Evolutionary conservation across 2,888 invertebrate species (phyloP).

Genomic region (Drosophila gaucha): DNA sequence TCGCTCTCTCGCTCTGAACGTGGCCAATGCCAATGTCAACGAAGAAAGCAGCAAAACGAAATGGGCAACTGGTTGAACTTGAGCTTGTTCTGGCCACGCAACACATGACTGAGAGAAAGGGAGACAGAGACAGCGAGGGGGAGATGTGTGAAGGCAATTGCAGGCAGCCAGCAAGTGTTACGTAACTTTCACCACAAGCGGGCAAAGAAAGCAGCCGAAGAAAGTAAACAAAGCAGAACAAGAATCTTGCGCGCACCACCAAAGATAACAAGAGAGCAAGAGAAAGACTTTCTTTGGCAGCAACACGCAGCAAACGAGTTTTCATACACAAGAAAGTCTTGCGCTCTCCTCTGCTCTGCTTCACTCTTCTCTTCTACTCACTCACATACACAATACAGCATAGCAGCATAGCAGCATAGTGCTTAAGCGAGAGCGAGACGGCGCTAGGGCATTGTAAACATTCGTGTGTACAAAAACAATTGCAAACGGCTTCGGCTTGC

Average conservation of each 20-base stretch:
- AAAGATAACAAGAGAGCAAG: constrained; percentile 7
- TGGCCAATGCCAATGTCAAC: constrained; percentile 57
- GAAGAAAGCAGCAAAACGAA: constrained; percentile 81
- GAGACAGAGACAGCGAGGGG: constrained; percentile 1
- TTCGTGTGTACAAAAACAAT: constrained; percentile 48
- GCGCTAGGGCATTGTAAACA: constrained; percentile 49
- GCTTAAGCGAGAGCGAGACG: constrained; percentile 1
- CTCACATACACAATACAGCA: too few species aligned
- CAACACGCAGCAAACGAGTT: not conserved
- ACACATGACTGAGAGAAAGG: constrained; percentile 4
- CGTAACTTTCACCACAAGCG: constrained; percentile 81
- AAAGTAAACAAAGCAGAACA: constrained; percentile 66
- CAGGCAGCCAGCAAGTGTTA: constrained; percentile 65
- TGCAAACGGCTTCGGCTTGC: constrained; percentile 30
- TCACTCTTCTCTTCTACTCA: not conserved
- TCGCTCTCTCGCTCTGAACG: not conserved
- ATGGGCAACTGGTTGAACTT: constrained; percentile 65
- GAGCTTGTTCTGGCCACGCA: constrained; percentile 69
- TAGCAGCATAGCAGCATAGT: constrained; percentile 1
- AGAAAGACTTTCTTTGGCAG: constrained; percentile 1
- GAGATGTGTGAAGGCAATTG: constrained; percentile 32
- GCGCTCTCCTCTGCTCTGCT: not conserved
- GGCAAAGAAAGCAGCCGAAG: constrained; percentile 62
- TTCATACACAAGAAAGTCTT: constrained; percentile 4
- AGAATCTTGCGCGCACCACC: constrained; percentile 37